Percentiles rank a stretch among this genome's conserved stretches.
Conservation (phyloP, 2,113 vertebrate genomes). For the Phalacrocorax brasilianus region DNA sequence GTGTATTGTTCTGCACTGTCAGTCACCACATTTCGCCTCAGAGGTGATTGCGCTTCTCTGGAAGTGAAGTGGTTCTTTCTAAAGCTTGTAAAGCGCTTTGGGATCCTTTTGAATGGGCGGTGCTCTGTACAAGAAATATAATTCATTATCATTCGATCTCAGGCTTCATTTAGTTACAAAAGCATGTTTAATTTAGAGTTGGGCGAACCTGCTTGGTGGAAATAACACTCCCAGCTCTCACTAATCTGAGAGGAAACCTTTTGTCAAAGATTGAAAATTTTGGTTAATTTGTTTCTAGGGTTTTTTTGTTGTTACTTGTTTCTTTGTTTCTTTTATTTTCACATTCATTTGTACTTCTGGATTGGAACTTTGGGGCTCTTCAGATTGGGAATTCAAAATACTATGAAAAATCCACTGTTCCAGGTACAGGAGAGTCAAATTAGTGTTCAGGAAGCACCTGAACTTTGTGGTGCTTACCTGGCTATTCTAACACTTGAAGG, state of each 20-base stretch:
- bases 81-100: slow-evolving; percentile 67
- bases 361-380: background rate
- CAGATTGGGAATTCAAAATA: background rate
- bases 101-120: slow-evolving; percentile 59
- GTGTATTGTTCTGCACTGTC: slow-evolving; percentile 49
- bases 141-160: background rate
- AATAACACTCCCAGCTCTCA: background rate
- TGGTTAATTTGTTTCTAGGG: background rate
- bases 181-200: slow-evolving; percentile 63
- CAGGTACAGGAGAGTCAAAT: background rate
- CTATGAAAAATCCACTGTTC: background rate
- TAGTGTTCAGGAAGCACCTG: background rate
- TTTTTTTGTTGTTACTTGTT: background rate
- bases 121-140: background rate
- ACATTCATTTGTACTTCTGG: background rate
- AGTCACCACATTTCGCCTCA: slow-evolving; percentile 47
- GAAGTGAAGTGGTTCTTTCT: slow-evolving; percentile 54
- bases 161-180: background rate
- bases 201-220: slow-evolving; percentile 43
- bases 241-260: background rate
- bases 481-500: background rate
- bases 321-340: background rate
- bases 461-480: background rate
- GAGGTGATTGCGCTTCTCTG: slow-evolving; percentile 52
- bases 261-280: background rate